Conservation (phyloP, 2,797 vertebrate genomes). For the Syncerus caffer region DNA sequence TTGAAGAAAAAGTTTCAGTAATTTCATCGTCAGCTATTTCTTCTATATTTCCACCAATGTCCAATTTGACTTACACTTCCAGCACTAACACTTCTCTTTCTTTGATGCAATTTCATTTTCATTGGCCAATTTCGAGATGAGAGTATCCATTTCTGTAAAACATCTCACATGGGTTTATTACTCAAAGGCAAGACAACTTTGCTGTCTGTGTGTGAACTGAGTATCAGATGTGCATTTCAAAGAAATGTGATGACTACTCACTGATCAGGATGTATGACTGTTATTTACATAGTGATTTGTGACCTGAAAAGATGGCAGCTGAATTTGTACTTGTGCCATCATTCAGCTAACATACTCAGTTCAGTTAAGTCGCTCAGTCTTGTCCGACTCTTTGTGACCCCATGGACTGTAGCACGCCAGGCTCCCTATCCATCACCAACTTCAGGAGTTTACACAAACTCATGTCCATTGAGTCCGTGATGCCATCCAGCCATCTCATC, state of each 20-base stretch:
- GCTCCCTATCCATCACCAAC: no score
- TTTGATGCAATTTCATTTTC: not conserved
- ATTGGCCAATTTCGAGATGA: not conserved
- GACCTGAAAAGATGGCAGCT: not conserved
- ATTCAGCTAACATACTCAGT: not conserved
- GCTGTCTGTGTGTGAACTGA: not conserved
- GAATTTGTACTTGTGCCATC: not conserved
- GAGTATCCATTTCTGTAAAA: not conserved
- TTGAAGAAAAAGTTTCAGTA: not conserved
- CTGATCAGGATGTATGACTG: not conserved
- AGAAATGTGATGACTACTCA: not conserved
- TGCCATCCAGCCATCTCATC: no score
- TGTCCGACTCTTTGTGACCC: no score
- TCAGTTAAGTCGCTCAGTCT: no score
- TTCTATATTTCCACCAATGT: not conserved
- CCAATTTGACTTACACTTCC: not conserved
- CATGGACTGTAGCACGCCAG: no score
- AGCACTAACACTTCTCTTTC: not conserved
- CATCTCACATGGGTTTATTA: not conserved
- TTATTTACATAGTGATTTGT: not conserved
- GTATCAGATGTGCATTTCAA: not conserved
- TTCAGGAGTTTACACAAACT: no score
- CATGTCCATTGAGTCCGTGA: no score
- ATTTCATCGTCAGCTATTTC: not conserved
- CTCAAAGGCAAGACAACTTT: not conserved